Evolutionary conservation across 2,888 invertebrate species (phyloP).

Genomic region (Orchestes rusci): DNA sequence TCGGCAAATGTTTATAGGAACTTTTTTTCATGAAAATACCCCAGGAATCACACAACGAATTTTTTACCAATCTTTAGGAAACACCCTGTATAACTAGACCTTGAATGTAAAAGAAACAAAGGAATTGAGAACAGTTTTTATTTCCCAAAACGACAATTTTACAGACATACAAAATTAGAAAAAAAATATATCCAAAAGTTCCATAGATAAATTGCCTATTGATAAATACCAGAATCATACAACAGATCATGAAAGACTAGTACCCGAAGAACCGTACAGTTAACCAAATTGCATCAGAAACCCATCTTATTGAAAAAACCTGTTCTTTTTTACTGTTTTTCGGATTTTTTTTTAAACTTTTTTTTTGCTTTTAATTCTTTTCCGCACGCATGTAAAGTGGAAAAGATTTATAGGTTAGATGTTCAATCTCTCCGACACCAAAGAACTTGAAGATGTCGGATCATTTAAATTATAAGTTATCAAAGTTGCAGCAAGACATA

Average conservation of each 20-base stretch:
- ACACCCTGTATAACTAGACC: too few relatives aligned
- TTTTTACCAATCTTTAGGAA: too few relatives aligned
- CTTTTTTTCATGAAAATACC: too few relatives aligned
- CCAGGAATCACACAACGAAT: too few relatives aligned
- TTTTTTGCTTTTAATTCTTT: constrained; percentile 26
- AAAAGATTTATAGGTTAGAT: constrained; percentile 37
- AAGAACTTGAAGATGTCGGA: constrained; percentile 31
- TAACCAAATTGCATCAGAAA: background rate
- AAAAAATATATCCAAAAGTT: background rate
- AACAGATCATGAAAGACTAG: background rate
- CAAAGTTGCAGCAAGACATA: constrained; percentile 36
- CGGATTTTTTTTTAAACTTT: background rate
- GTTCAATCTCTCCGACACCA: constrained; percentile 41
- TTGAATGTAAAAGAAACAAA: too few relatives aligned
- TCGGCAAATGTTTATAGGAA: too few relatives aligned
- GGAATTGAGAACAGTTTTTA: background rate
- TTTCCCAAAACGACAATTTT: background rate
- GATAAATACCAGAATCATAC: background rate
- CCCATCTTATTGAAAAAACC: background rate
- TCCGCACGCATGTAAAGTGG: constrained; percentile 43
- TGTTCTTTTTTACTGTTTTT: background rate
- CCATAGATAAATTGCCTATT: too few relatives aligned
- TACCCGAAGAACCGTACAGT: too few relatives aligned
- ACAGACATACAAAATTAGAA: background rate
- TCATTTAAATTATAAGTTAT: constrained; percentile 32